Conservation (phyloP, 2,797 vertebrate genomes). For the Acanthiza pusilla region DNA sequence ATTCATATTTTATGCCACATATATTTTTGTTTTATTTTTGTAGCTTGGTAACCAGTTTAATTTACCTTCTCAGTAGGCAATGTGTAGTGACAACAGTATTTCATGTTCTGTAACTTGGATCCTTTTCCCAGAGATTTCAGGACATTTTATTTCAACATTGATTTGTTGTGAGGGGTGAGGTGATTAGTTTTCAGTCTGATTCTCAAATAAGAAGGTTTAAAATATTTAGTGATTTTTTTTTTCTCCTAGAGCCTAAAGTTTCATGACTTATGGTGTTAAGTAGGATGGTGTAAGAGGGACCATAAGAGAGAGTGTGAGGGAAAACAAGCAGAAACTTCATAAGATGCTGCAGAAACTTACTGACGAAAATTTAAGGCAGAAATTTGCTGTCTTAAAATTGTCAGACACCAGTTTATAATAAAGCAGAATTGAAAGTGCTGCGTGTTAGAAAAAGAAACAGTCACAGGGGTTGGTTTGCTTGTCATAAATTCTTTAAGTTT, state of each 20-base stretch:
- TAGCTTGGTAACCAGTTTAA: background rate
- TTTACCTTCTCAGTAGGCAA: background rate
- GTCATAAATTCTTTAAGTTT: background rate
- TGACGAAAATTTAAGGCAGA: background rate
- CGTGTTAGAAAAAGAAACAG: background rate
- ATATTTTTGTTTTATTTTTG: background rate
- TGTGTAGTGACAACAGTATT: background rate
- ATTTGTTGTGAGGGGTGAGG: background rate
- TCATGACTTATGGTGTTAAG: background rate
- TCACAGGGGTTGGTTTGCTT: background rate
- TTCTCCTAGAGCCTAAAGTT: background rate
- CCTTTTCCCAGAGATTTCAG: background rate
- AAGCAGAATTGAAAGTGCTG: background rate
- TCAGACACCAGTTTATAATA: background rate
- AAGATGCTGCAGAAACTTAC: background rate
- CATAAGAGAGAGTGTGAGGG: background rate
- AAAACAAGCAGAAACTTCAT: background rate
- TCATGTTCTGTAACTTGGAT: background rate
- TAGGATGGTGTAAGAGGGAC: background rate
- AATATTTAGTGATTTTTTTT: background rate
- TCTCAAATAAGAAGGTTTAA: background rate
- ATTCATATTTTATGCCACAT: background rate
- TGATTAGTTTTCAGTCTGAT: background rate
- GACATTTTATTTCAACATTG: background rate
- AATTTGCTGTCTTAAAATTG: background rate